A percentile compares a stretch with the other conserved stretches of the same genome.
Evolutionary conservation across 2,888 invertebrate species (phyloP).

Genomic region (Odontocerum albicorne): DNA sequence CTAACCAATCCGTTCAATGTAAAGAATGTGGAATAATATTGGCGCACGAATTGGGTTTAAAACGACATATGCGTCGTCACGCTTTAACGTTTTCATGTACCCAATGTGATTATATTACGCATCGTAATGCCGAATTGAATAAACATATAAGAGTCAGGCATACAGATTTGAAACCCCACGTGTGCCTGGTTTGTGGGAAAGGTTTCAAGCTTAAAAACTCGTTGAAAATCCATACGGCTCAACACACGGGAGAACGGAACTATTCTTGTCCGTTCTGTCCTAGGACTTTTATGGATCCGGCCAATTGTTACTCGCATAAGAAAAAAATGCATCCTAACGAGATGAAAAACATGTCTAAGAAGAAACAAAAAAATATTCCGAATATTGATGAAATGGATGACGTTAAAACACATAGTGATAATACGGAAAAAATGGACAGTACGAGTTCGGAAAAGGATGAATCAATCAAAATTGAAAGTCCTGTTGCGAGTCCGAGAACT

Average conservation of each 20-base stretch:
- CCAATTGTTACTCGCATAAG: slow-evolving; percentile 25
- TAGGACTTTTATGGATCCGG: slow-evolving; percentile 25
- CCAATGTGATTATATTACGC: slow-evolving; percentile 19
- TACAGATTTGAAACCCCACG: slow-evolving; percentile 28
- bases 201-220: slow-evolving; percentile 23
- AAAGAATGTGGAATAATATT: slow-evolving; percentile 12
- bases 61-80: slow-evolving; percentile 18
- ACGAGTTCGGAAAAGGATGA: too few species aligned
- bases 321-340: slow-evolving; percentile 22
- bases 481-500: too few species aligned
- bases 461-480: too few species aligned
- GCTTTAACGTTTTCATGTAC: slow-evolving; percentile 10
- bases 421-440: too few species aligned
- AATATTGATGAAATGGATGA: too few species aligned
- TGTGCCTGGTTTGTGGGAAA: slow-evolving; percentile 29
- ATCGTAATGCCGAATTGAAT: slow-evolving; percentile 14
- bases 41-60: slow-evolving; percentile 1
- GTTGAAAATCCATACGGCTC: slow-evolving; percentile 28
- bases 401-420: too few species aligned
- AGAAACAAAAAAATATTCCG: too few species aligned
- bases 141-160: slow-evolving; percentile 22
- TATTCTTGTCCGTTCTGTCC: slow-evolving; percentile 26
- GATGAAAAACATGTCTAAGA: too few species aligned
- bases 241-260: slow-evolving; percentile 31
- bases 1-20: slow-evolving; percentile 14